phyloP scores from a whole-genome alignment of 2,888 invertebrate genomes.

The Drosophila nigritarsus region DNA sequence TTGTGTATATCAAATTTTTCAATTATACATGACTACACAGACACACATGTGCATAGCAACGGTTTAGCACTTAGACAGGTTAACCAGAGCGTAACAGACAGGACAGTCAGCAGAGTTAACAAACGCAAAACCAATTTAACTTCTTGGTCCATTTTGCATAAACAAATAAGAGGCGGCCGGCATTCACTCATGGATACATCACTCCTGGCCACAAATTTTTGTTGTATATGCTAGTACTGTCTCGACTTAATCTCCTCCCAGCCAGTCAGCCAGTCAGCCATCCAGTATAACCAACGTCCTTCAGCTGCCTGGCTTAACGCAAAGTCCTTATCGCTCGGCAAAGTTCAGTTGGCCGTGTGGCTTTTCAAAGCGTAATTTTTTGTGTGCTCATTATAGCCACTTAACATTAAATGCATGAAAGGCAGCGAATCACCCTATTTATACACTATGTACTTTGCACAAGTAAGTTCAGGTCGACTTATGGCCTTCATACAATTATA shows the following conservation, averaged over 20 bases:
- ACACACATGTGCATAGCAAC: constrained; percentile 27
- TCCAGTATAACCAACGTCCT: neutral
- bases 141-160: constrained; percentile 73
- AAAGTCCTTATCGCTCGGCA: constrained; percentile 39
- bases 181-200: constrained; percentile 3
- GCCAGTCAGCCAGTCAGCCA: constrained; percentile 1
- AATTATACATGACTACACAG: constrained; percentile 38
- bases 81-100: constrained; percentile 52
- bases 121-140: constrained; percentile 78
- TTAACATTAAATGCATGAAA: constrained; percentile 72
- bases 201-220: constrained; percentile 1
- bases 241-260: constrained; percentile 7
- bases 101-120: constrained; percentile 66
- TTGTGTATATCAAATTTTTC: constrained; percentile 46
- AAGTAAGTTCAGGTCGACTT: constrained; percentile 16
- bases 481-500: constrained; percentile 1
- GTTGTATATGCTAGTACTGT: constrained; percentile 48
- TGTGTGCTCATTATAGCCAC: constrained; percentile 75
- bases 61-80: constrained; percentile 50
- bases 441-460: constrained; percentile 12
- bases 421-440: constrained; percentile 41
- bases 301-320: neutral
- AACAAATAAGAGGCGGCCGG: constrained; percentile 64
- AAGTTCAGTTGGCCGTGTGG: constrained; percentile 30
- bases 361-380: constrained; percentile 66